Percentiles rank a stretch among this genome's conserved stretches.
Conservation (phyloP, 2,888 invertebrate genomes). For the Nomada fucata region DNA sequence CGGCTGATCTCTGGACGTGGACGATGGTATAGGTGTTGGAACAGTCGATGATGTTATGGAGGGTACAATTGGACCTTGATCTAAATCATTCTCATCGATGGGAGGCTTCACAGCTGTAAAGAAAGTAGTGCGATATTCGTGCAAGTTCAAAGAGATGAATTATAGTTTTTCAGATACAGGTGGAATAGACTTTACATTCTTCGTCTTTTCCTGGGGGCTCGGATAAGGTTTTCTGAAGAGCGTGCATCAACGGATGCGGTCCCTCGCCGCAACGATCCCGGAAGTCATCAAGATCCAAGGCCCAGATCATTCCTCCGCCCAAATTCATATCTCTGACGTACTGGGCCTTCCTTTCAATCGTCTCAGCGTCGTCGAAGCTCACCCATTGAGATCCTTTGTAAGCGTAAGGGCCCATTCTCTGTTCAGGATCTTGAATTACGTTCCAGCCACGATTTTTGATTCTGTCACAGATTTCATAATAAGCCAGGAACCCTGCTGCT, state of each 20-base stretch:
- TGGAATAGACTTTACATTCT: conserved; percentile 68
- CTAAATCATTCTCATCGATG: conserved; percentile 71
- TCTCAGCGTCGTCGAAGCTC: conserved; percentile 93
- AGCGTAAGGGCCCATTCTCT: conserved; percentile 94
- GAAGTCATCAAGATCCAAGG: conserved; percentile 95
- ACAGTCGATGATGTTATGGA: conserved; percentile 1
- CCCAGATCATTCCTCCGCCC: conserved; percentile 96
- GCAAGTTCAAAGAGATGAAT: background rate
- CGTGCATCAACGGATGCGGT: conserved; percentile 91
- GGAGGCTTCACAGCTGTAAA: conserved; percentile 70
- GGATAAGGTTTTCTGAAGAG: conserved; percentile 90
- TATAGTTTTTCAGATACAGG: background rate
- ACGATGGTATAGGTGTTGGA: conserved; percentile 34
- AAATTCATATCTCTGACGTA: conserved; percentile 91
- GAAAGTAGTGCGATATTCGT: background rate
- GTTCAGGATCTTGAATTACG: conserved; percentile 90
- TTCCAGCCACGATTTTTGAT: conserved; percentile 91
- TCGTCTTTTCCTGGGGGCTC: conserved; percentile 80
- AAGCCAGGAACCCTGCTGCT: conserved; percentile 94
- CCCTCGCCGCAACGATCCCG: conserved; percentile 91
- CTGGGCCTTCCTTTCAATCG: conserved; percentile 91
- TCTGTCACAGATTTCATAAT: conserved; percentile 96
- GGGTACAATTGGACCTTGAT: conserved; percentile 66
- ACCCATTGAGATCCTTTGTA: conserved; percentile 96
- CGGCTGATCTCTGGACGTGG: conserved; percentile 36